Percentiles rank a stretch among this genome's conserved stretches.
Evolutionary conservation across 2,797 vertebrate species (phyloP).

Genomic region (Argentina silus): DNA sequence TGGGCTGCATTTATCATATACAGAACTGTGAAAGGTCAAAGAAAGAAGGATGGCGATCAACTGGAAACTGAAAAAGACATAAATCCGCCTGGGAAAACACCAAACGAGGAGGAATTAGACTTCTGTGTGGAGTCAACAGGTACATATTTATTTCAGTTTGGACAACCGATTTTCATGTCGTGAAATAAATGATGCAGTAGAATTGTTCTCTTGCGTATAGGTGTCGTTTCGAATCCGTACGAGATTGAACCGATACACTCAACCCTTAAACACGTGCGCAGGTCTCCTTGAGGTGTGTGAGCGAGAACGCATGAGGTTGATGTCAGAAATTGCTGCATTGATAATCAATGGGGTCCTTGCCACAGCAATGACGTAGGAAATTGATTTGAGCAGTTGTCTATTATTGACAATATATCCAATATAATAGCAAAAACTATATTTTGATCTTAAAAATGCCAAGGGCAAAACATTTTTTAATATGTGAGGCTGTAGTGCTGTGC

Average conservation of each 20-base stretch:
- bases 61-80: slow-evolving; percentile 28
- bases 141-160: slow-evolving; percentile 41
- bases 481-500: too few relatives aligned
- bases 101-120: slow-evolving; percentile 15
- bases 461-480: too few relatives aligned
- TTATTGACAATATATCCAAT: background rate
- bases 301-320: background rate
- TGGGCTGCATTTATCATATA: slow-evolving; percentile 73
- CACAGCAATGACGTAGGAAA: background rate
- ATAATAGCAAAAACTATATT: too few relatives aligned
- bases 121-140: slow-evolving; percentile 71
- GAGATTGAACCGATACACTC: background rate
- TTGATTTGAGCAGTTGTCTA: background rate
- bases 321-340: background rate
- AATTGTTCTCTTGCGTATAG: background rate
- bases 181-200: background rate
- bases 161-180: background rate
- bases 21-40: slow-evolving; percentile 65
- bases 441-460: too few relatives aligned
- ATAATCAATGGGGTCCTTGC: too few relatives aligned
- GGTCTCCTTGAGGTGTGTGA: background rate
- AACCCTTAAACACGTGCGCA: background rate
- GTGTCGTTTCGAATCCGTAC: background rate
- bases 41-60: slow-evolving; percentile 43
- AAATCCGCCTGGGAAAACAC: slow-evolving; percentile 1